Evolutionary conservation across 2,888 invertebrate genomes (phyloP).

Genomic region (Carcina quercana): DNA sequence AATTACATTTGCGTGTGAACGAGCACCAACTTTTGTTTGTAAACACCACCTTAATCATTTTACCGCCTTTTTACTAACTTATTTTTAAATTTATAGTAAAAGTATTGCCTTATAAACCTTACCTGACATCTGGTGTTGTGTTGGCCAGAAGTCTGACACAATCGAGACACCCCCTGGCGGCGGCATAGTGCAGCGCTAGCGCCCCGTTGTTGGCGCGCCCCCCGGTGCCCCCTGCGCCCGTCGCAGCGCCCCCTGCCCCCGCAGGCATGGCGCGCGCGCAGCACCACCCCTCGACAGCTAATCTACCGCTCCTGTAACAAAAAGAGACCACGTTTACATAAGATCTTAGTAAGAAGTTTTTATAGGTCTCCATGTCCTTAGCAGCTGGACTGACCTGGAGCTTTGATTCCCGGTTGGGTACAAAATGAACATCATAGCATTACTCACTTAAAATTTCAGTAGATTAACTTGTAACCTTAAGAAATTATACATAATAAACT

Average conservation of each 20-base stretch:
- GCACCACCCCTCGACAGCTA: slow-evolving; percentile 69
- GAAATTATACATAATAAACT: not conserved
- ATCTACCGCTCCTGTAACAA: slow-evolving; percentile 55
- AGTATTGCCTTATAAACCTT: too few species aligned
- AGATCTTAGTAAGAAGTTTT: too few species aligned
- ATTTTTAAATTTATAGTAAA: too few species aligned
- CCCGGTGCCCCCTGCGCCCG: slow-evolving; percentile 31
- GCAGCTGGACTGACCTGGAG: too few species aligned
- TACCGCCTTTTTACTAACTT: too few species aligned
- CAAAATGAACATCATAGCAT: too few species aligned
- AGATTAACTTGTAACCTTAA: not conserved
- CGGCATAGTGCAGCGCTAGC: slow-evolving; percentile 90
- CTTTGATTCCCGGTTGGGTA: too few species aligned
- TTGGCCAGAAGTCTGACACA: slow-evolving; percentile 87
- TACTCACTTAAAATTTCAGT: too few species aligned
- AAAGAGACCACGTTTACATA: not conserved
- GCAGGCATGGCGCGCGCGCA: slow-evolving; percentile 61
- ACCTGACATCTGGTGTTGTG: slow-evolving; percentile 87
- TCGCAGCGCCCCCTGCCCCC: slow-evolving; percentile 20
- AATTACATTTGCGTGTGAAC: too few species aligned
- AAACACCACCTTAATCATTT: too few species aligned
- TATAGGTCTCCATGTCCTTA: too few species aligned
- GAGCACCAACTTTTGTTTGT: too few species aligned
- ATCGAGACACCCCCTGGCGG: slow-evolving; percentile 89
- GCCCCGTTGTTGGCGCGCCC: slow-evolving; percentile 78